Base-by-base conservation (phyloP, 2,888 invertebrate genomes). In the Quadroppia sp. region DNA sequence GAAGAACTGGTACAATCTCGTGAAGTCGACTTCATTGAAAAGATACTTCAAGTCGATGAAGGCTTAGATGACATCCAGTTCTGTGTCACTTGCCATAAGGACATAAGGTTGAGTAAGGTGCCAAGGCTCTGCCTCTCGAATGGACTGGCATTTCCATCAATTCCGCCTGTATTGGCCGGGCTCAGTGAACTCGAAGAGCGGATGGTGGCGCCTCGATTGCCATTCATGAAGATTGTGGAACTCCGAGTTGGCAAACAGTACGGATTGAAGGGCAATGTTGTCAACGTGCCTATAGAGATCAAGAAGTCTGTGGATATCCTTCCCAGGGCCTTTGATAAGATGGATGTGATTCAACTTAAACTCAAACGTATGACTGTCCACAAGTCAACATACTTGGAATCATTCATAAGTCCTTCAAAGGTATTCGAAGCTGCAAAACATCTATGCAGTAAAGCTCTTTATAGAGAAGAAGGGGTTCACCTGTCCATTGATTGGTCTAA, bases 191-290 rank as follows among this genome's bases (percentile, higher is more conserved):
- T 81, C 4, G 81, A 82, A 79, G 81, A 82, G 77, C 74, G 82
- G 71, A 77, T 82, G 76, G 78, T 81, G n/a, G 76, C 81, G 11
- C 80, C 80, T 13, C 78, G 79, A 42, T 76, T 82, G 42, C 79
- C 80, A 56, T 82, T 82, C 71, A 82, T 81, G 80, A 80, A 81
- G 76, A 80, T 82, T 42, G 2, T 2, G 15, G 11, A 9, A 2
- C 15, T 45, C 6, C 11, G 45, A 15, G 15, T 45, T 15, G 45
- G 15, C 15, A 45, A 15, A 15, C 45, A 45, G 45, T 45, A 13
- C 2, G 45, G 45, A 6, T 13, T 45, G 2, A 45, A 15, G 45
- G 45, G 53, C 11, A 77, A 77, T 73, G 78, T 82, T 32, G 79
- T 81, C 0, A 81, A 81, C 75, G 78, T 81, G 11, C 79, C 79